Evolutionary conservation across 2,113 vertebrate species (phyloP), one percentile per base, ranked within the genome.

Genomic region (Riparia riparia): DNA sequence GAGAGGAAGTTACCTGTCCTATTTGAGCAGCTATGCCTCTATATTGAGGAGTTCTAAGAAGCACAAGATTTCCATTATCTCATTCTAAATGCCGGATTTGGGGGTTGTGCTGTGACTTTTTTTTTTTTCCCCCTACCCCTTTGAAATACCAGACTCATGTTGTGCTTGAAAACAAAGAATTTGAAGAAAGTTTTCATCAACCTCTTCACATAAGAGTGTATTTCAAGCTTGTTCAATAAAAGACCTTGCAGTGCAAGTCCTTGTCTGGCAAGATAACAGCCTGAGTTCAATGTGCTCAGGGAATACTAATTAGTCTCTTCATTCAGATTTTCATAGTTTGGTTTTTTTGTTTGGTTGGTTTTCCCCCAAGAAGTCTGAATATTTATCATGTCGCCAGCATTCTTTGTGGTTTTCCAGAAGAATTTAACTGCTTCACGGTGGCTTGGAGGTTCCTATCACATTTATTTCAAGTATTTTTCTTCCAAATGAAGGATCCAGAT

Each of bases 241-340:
- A 92, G 17, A 69, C n/a, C 56, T 94, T 0, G 12, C 83, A 82
- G 44, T 61, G 49, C 80, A 92, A 95, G 77, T 68, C 69, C 91
- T 95, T 86, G 57, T 89, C 86, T 91, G 61, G 83, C 81, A 94
- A 94, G 95, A 95, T 96, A 96, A 93, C 91, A 95, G 64, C 69
- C 57, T 44, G 68, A 86, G 47, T 89, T 95, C 68, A 70, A 2
- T 68, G 47, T 89, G 82, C 86, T 89, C 44, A 14, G 58, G 56
- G 86, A 96, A 93, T 86, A 53, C 61, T 91, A 94, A 93, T 95
- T 89, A 89, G 51, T 78, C 11, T 82, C 60, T 86, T 90, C 56
- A 91, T 95, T 92, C 86, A 79, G 34, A 78, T 92, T 82, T 95
- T 90, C 29, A 39, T 74, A 10, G 39, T 88, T 66, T 53, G 25